Base-by-base conservation (phyloP, 2,888 invertebrate species). In the Phyllotreta striolata region DNA sequence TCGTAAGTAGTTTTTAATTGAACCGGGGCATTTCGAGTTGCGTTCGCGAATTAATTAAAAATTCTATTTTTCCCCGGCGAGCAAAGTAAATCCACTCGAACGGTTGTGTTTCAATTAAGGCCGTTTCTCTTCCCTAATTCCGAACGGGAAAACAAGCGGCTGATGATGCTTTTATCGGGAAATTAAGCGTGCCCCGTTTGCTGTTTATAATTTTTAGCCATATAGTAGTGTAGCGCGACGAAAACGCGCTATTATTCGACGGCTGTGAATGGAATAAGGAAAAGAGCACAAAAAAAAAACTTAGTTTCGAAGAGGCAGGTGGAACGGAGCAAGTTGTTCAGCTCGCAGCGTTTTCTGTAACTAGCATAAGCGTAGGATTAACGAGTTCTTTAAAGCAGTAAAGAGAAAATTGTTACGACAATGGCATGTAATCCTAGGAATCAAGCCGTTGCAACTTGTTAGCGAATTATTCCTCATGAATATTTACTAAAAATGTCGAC, bases 321-420 rank as follows among this genome's bases (percentile, higher is more conserved):
- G 67, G 58, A 64, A 55, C 55, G 54, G 51, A 67, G 62, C 67
- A 38, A 62, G 59, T 64, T 59, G 60, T 62, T 64, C 57, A 51
- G 64, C 64, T 60, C 44, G 52, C 54, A 62, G 67, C 66, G 61
- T 35, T 60, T 64, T 66, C 64, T 62, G 62, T 67, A 56, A 13
- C 14, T 38, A 55, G 55, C 62, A 63, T 67, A 37, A 62, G 63
- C 67, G 67, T 64, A 62, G 64, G 64, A 63, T 54, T 40, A 44
- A 10, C 38, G 46, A 35, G 37, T 52, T 52, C 5, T 52, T 38
- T 38, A 38, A 52, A 38, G 10, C 10, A 39, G 38, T 52, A 52
- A 38, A 10, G 13, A 52, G 52, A 52, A 52, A 52, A 52, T 52
- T 38, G 38, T n/a, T 24, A 52, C 38, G 35, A 52, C 52, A 52